Percentiles rank a stretch among this genome's conserved stretches.
These are phyloP conservation scores for Horisme vitalbata DNA, from an alignment of 2,888 invertebrate species.

Conservation along the genomic window DNA sequence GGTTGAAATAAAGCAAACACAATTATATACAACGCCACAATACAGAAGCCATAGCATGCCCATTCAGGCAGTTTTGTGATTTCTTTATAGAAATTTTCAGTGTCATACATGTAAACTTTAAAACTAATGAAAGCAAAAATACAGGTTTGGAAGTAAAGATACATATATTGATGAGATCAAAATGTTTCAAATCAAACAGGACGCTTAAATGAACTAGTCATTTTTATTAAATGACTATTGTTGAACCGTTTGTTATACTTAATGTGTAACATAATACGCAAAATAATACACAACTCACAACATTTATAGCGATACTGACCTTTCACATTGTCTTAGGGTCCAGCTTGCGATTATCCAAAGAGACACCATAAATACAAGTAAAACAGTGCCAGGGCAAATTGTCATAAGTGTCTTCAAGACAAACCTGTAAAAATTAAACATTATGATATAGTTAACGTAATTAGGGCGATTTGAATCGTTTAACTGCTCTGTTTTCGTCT, in stretches of 20 bases:
- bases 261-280: conserved; percentile 38
- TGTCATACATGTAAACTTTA: conserved; percentile 49
- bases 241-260: conserved; percentile 9
- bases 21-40: conserved; percentile 72
- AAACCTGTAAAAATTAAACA: conserved; percentile 80
- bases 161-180: conserved; percentile 17
- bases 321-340: conserved; percentile 99
- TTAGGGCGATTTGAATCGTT: background rate
- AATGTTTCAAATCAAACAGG: conserved; percentile 15
- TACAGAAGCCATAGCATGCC: conserved; percentile 78
- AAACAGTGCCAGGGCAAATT: conserved; percentile 98
- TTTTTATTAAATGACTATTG: conserved; percentile 1
- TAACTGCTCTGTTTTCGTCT: background rate
- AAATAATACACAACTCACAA: conserved; percentile 41
- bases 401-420: conserved; percentile 99
- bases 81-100: conserved; percentile 46
- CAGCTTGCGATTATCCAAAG: conserved; percentile 99
- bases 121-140: conserved; percentile 61
- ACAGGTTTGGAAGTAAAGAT: conserved; percentile 40
- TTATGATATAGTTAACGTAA: background rate
- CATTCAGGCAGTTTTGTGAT: conserved; percentile 65
- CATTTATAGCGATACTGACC: conserved; percentile 85
- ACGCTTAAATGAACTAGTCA: conserved; percentile 17
- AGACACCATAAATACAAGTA: conserved; percentile 99
- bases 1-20: conserved; percentile 60